These are phyloP conservation scores for Chiridota heheva DNA, from an alignment of 35 echinoderm and acorn worm genomes.

Conservation along the genomic window DNA sequence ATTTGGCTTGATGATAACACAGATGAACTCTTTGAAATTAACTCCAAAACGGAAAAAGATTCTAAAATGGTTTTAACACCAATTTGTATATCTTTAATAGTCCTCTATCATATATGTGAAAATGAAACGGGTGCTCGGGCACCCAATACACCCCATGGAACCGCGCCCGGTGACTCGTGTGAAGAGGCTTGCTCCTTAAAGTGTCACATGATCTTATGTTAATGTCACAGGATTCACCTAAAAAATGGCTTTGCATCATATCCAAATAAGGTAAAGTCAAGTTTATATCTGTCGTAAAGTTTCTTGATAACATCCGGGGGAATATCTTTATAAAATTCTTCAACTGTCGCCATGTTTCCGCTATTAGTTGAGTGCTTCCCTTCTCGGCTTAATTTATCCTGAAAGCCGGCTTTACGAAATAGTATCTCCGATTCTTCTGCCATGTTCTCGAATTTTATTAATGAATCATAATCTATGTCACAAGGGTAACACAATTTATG, in stretches of 20 bases:
- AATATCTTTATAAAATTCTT: conserved; percentile 22
- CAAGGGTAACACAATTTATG: conserved; percentile 37
- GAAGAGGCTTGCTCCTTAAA: too few species aligned
- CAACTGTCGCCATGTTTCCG: conserved; percentile 22
- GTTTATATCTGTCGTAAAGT: conserved; percentile 28
- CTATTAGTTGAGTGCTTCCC: conserved; percentile 39
- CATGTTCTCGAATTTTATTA: conserved; percentile 50
- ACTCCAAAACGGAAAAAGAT: too few species aligned
- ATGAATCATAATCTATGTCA: conserved; percentile 42
- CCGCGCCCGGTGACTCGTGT: too few species aligned
- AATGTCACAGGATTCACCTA: too few species aligned
- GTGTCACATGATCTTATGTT: too few species aligned
- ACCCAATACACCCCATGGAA: too few species aligned
- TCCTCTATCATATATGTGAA: too few species aligned
- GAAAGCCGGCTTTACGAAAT: conserved; percentile 6
- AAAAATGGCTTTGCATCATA: conserved; percentile 31
- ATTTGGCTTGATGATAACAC: too few species aligned
- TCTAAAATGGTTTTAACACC: too few species aligned
- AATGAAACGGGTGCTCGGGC: too few species aligned
- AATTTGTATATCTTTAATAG: too few species aligned
- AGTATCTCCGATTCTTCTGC: conserved; percentile 4
- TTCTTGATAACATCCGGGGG: conserved; percentile 8
- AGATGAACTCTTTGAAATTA: too few species aligned
- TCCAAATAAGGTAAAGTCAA: conserved; percentile 37
- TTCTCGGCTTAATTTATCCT: not conserved